phyloP scores from a whole-genome alignment of 2,888 invertebrate species.

The Mystacides longicornis region DNA sequence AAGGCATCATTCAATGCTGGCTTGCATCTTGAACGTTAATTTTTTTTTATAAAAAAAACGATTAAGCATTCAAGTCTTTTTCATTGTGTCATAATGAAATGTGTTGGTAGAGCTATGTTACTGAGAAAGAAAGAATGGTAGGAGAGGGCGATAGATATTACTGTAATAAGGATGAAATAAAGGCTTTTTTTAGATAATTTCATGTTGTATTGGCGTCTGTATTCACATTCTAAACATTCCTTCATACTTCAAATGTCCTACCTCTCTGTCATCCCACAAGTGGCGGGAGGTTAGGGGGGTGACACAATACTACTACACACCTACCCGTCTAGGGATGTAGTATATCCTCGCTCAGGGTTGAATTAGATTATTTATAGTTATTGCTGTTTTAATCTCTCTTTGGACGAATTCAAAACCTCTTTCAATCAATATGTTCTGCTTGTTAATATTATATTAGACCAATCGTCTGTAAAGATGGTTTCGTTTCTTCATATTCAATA shows the following conservation, averaged over 20 bases:
- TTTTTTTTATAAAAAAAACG: too few relatives aligned
- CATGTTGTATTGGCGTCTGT: conserved; percentile 19
- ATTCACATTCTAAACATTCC: conserved; percentile 14
- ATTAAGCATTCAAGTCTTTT: too few relatives aligned
- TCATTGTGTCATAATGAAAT: too few relatives aligned
- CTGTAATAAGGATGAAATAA: neutral
- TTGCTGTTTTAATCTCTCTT: neutral
- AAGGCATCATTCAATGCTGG: too few relatives aligned
- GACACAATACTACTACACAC: neutral
- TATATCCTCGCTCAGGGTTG: neutral
- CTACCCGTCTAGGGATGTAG: neutral
- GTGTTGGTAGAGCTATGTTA: too few relatives aligned
- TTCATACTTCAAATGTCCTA: neutral
- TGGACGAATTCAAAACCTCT: neutral
- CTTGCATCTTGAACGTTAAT: too few relatives aligned
- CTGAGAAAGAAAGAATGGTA: too few relatives aligned
- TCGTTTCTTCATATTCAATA: too few relatives aligned
- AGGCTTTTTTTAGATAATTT: neutral
- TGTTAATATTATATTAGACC: too few relatives aligned
- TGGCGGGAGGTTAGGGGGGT: neutral
- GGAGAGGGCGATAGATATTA: too few relatives aligned
- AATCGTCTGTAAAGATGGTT: too few relatives aligned
- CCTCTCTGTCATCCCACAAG: neutral
- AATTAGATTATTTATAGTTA: neutral
- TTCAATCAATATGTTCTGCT: too few relatives aligned